These are phyloP conservation scores for Ectobius pallidus DNA, from an alignment of 2,888 invertebrate species.

Conservation along the genomic window DNA sequence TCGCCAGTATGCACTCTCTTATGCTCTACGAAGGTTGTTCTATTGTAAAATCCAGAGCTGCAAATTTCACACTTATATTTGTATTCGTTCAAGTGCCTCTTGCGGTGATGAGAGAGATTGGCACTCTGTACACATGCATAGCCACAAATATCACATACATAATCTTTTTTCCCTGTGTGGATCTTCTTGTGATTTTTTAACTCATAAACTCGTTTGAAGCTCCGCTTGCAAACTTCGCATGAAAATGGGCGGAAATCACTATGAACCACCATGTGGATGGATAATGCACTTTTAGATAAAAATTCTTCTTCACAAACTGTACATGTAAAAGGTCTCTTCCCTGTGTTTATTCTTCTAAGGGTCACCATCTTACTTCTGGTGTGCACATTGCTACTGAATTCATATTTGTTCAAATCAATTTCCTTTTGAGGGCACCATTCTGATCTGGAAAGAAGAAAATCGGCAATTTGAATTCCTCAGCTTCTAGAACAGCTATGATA, in stretches of 20 bases:
- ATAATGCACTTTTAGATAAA: constrained; percentile 38
- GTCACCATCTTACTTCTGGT: constrained; percentile 36
- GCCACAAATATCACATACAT: constrained; percentile 50
- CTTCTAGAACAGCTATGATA: too few species aligned
- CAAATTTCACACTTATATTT: constrained; percentile 62
- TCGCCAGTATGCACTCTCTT: constrained; percentile 63
- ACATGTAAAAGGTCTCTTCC: constrained; percentile 44
- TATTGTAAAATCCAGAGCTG: constrained; percentile 62
- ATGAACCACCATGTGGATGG: constrained; percentile 38
- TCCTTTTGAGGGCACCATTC: constrained; percentile 12
- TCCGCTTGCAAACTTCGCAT: constrained; percentile 46
- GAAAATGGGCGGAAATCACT: constrained; percentile 29
- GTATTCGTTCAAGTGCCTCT: constrained; percentile 63
- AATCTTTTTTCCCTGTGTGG: constrained; percentile 41
- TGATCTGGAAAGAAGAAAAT: constrained; percentile 41
- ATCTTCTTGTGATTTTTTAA: constrained; percentile 42
- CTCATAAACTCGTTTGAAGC: constrained; percentile 46
- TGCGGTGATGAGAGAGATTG: constrained; percentile 60
- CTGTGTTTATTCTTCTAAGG: constrained; percentile 39
- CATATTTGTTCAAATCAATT: constrained; percentile 32
- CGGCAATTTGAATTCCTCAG: constrained; percentile 4
- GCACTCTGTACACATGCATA: constrained; percentile 56
- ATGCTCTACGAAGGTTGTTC: constrained; percentile 61
- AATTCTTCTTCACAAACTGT: constrained; percentile 48
- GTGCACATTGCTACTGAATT: constrained; percentile 38